phyloP scores from a whole-genome alignment of 2,113 vertebrate species.

The Percopsis transmontana region DNA sequence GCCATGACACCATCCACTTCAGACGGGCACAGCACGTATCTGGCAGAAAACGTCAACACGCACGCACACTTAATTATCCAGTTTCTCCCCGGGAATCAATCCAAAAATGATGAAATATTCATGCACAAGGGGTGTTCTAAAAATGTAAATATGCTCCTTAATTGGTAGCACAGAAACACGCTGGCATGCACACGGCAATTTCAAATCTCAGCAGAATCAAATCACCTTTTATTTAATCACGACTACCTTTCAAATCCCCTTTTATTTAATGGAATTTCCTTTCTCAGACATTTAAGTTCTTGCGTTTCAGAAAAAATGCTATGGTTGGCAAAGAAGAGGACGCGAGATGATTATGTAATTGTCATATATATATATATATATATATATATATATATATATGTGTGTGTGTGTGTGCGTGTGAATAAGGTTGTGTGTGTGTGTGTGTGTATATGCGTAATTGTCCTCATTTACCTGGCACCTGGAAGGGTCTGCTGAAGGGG shows the following conservation, averaged over 20 bases:
- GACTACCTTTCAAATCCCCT: too few species aligned
- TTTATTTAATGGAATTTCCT: too few species aligned
- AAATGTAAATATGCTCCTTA: too few species aligned
- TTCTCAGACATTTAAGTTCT: too few species aligned
- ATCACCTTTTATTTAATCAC: too few species aligned
- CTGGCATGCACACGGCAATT: too few species aligned
- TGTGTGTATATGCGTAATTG: not conserved
- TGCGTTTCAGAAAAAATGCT: too few species aligned
- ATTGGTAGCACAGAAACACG: not conserved
- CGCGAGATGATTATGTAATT: not conserved
- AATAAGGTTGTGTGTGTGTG: not conserved
- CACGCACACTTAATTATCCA: not conserved
- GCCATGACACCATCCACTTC: conserved; percentile 81
- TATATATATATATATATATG: not conserved
- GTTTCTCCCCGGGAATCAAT: not conserved
- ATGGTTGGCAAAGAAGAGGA: too few species aligned
- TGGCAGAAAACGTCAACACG: conserved; percentile 34
- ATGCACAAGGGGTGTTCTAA: not conserved
- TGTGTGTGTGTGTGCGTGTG: not conserved
- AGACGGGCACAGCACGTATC: conserved; percentile 59
- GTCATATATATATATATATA: not conserved
- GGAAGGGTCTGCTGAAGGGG: conserved; percentile 68
- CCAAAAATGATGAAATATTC: not conserved
- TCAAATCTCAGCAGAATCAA: too few species aligned
- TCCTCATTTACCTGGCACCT: conserved; percentile 67